Base-by-base conservation (phyloP, 2,888 invertebrate genomes). In the Bruchidius siliquastri region DNA sequence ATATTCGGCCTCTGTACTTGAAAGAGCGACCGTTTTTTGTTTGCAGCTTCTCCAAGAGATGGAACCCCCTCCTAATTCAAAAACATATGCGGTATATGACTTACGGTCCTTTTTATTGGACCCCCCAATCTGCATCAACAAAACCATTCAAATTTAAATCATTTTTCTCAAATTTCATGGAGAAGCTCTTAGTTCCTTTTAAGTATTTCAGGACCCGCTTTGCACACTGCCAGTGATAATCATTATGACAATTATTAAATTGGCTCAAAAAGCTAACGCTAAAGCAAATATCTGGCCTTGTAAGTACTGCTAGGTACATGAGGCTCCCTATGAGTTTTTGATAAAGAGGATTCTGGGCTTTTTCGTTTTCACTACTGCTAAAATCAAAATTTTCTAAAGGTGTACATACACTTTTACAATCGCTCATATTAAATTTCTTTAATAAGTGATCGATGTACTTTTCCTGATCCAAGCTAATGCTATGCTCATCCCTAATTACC, bases 11-110 rank as follows among this genome's bases (percentile, higher is more conserved):
- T 82, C 80, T 18, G 80, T 80, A 67, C 79, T 81, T 0, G 78
- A 79, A 2, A 83, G 69, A 13, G 83, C 82, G 20, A 82, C 79
- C 13, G 80, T 80, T 72, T 73, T 77, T 71, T 82, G 82, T 75
- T 82, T 84, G 66, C 21, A 78, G 72, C 77, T 78, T 74, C 81
- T 79, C 79, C 79, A 82, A 0, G 81, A 81, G n/a, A 83, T 72
- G 3, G 74, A 73, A 30, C 49, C 21, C n/a, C 74, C 76, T n/a
- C 78, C 77, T 20, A 81, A 70, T 21, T 49, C 74, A 75, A 82
- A 82, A 76, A 73, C 76, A 74, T 74, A 81, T 0, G 81, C 83
- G 20, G 81, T 82, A 75, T 79, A 83, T 22, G 86, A 87, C 82
- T 84, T 86, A 83, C 86, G 84, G 70, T 78, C 74, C 30, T 6